phyloP scores from a whole-genome alignment of 2,888 invertebrate species.

The Cryptocephalus primarius region DNA sequence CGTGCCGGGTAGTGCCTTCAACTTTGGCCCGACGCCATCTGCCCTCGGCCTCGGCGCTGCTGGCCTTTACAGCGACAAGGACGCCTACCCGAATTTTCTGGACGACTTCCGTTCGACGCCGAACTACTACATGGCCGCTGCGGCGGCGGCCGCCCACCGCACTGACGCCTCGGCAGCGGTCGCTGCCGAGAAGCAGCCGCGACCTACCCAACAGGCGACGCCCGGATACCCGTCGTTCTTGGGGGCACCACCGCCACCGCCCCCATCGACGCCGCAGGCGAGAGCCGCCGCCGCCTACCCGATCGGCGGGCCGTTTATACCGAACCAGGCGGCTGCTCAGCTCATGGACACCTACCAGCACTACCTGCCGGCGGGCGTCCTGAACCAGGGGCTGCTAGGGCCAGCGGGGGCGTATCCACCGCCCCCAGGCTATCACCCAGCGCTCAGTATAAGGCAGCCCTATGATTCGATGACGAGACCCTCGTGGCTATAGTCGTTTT shows the following conservation, averaged over 20 bases:
- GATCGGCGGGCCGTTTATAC: slow-evolving; percentile 50
- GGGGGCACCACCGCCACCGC: slow-evolving; percentile 36
- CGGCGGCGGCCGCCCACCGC: slow-evolving; percentile 26
- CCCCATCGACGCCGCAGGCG: slow-evolving; percentile 31
- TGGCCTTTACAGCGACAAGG: slow-evolving; percentile 49
- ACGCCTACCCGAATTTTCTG: slow-evolving; percentile 56
- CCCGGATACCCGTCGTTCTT: slow-evolving; percentile 52
- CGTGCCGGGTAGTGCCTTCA: slow-evolving; percentile 75
- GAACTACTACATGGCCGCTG: slow-evolving; percentile 44
- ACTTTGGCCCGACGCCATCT: slow-evolving; percentile 62
- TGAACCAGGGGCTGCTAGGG: slow-evolving; percentile 40
- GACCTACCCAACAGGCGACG: slow-evolving; percentile 26
- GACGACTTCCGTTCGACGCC: slow-evolving; percentile 58
- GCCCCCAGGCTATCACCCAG: slow-evolving; percentile 46
- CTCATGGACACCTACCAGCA: slow-evolving; percentile 59
- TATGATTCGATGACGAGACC: slow-evolving; percentile 58
- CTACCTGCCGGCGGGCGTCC: slow-evolving; percentile 49
- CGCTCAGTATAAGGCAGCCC: slow-evolving; percentile 59
- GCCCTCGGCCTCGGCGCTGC: slow-evolving; percentile 44
- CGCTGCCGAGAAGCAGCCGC: slow-evolving; percentile 34
- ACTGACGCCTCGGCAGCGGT: slow-evolving; percentile 6
- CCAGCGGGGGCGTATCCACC: slow-evolving; percentile 40
- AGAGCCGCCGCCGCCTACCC: slow-evolving; percentile 38
- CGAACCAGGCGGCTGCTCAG: slow-evolving; percentile 38
- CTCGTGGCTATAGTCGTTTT: slow-evolving; percentile 45